phyloP scores from a whole-genome alignment of 2,113 vertebrate genomes.

The Columba janthina region DNA sequence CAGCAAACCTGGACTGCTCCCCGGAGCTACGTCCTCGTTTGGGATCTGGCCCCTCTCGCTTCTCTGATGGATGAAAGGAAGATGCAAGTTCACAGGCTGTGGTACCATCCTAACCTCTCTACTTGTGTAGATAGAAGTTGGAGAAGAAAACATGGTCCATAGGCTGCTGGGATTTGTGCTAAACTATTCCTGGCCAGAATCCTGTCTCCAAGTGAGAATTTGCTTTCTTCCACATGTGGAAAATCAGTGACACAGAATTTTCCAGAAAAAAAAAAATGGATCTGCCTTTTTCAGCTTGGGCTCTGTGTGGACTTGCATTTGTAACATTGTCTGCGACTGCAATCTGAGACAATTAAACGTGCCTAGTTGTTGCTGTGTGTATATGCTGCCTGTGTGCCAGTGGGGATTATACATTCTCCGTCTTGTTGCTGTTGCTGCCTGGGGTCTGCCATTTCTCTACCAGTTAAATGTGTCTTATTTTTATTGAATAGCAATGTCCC shows the following conservation, averaged over 20 bases:
- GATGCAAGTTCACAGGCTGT: neutral
- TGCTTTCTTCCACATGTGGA: neutral
- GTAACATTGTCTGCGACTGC: neutral
- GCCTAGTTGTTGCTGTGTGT: neutral
- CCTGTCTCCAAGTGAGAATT: neutral
- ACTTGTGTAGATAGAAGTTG: neutral
- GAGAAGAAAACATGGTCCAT: rapidly evolving
- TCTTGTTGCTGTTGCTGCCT: neutral
- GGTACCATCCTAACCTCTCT: neutral
- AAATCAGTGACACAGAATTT: slow-evolving; percentile 9
- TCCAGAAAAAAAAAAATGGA: neutral
- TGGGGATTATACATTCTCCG: neutral
- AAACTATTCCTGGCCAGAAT: neutral
- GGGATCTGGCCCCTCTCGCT: neutral
- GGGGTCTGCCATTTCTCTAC: neutral
- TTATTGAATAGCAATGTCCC: neutral
- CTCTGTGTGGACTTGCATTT: slow-evolving; percentile 6
- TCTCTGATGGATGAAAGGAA: neutral
- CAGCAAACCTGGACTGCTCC: neutral
- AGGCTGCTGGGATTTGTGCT: neutral
- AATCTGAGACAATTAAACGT: slow-evolving; percentile 8
- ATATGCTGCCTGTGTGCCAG: neutral
- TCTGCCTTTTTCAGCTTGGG: neutral
- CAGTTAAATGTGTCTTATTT: neutral
- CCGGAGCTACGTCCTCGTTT: rapidly evolving